Conservation (phyloP, 2,888 invertebrate genomes). For the Eupithecia subumbrata region DNA sequence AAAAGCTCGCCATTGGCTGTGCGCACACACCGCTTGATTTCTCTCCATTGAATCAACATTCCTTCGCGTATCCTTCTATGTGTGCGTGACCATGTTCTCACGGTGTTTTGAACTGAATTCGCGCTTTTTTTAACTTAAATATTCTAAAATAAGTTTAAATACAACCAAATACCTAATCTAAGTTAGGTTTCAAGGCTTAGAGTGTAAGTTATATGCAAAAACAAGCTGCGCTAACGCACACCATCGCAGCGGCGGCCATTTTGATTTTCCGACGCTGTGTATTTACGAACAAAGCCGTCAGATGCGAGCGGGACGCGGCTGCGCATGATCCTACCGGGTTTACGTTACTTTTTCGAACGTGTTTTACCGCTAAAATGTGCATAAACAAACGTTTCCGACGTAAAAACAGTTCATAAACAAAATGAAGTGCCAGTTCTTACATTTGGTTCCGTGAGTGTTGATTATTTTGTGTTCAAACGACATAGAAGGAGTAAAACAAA, state of each 20-base stretch:
- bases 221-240: conserved; percentile 77
- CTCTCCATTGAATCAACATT: conserved; percentile 84
- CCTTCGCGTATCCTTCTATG: conserved; percentile 77
- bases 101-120: conserved; percentile 54
- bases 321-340: conserved; percentile 79
- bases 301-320: conserved; percentile 84
- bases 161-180: conserved; percentile 41
- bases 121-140: conserved; percentile 65
- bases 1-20: conserved; percentile 75
- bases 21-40: conserved; percentile 77
- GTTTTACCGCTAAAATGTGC: conserved; percentile 83
- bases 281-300: conserved; percentile 84
- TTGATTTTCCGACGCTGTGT: conserved; percentile 83
- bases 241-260: conserved; percentile 75
- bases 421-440: conserved; percentile 83
- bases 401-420: conserved; percentile 80
- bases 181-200: conserved; percentile 45
- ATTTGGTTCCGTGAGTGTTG: conserved; percentile 83
- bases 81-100: conserved; percentile 77
- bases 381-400: conserved; percentile 70
- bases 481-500: conserved; percentile 81
- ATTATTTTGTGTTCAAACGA: conserved; percentile 74
- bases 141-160: conserved; percentile 43
- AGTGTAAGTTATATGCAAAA: conserved; percentile 53
- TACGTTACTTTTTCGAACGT: conserved; percentile 68